These are phyloP conservation scores for Calliphora vomitoria DNA, from an alignment of 2,888 invertebrate species.

Conservation along the genomic window DNA sequence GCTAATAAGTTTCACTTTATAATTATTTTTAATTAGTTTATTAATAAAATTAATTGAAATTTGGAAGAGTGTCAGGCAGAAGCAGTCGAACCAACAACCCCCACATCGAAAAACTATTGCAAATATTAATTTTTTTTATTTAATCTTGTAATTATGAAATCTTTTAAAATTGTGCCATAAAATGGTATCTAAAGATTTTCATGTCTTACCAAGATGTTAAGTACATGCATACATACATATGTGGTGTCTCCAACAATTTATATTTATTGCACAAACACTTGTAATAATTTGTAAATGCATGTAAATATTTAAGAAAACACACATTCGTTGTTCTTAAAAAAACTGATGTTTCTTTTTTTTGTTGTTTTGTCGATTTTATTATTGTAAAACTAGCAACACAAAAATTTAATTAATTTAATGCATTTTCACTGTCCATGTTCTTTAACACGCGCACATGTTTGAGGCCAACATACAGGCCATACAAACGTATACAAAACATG, in stretches of 20 bases:
- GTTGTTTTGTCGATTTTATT: constrained; percentile 16
- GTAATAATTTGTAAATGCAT: constrained; percentile 61
- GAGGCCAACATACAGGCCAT: constrained; percentile 23
- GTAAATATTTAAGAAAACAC: constrained; percentile 44
- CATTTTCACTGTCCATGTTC: constrained; percentile 57
- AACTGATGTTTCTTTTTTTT: background rate
- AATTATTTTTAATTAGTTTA: background rate
- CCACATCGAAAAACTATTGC: no score
- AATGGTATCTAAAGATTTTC: background rate
- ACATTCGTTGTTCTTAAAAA: background rate
- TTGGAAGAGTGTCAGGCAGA: no score
- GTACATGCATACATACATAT: background rate
- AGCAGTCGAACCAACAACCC: no score
- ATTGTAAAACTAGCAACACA: constrained; percentile 38
- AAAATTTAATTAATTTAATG: constrained; percentile 62
- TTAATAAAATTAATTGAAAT: background rate
- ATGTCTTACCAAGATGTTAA: background rate
- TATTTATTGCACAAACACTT: constrained; percentile 41
- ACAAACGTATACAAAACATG: constrained; percentile 5
- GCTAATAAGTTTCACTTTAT: no score
- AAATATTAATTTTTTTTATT: background rate
- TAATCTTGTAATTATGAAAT: no score
- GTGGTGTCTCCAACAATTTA: constrained; percentile 8
- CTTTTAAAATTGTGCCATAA: no score
- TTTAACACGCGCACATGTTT: constrained; percentile 50